Percentiles rank a stretch among this genome's conserved stretches.
phyloP scores from a whole-genome alignment of 1,140 invertebrate species.

The Bombus superbus region DNA sequence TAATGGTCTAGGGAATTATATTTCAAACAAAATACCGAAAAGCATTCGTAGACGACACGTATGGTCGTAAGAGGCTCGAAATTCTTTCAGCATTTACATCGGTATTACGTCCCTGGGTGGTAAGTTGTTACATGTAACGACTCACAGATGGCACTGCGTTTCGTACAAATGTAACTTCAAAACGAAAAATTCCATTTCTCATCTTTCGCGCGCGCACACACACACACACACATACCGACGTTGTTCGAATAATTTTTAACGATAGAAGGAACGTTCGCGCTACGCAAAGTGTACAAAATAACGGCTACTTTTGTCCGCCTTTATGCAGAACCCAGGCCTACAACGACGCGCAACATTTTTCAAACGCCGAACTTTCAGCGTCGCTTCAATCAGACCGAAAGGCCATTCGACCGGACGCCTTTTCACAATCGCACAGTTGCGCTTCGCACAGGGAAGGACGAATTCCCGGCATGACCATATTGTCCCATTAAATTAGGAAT shows the following conservation, averaged over 20 bases:
- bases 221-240: background rate
- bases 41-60: background rate
- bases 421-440: background rate
- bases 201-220: too few species aligned
- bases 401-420: background rate
- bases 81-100: too few species aligned
- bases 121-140: background rate
- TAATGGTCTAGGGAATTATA: background rate
- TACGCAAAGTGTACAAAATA: background rate
- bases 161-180: background rate
- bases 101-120: background rate
- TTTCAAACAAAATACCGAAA: too few species aligned
- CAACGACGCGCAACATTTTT: background rate
- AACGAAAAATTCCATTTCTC: background rate
- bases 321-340: too few species aligned
- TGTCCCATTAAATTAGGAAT: constrained; percentile 54
- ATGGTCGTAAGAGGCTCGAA: background rate
- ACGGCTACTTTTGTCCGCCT: background rate
- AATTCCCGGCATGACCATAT: background rate
- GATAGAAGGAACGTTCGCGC: background rate
- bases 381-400: background rate
- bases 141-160: background rate
- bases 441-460: background rate
- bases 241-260: too few species aligned
- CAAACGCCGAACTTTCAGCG: background rate